Percentiles rank a stretch among this genome's conserved stretches.
Evolutionary conservation across 37 sponge, comb jelly and placozoan genomes (phyloP).

Genomic region (Tethya wilhelma): DNA sequence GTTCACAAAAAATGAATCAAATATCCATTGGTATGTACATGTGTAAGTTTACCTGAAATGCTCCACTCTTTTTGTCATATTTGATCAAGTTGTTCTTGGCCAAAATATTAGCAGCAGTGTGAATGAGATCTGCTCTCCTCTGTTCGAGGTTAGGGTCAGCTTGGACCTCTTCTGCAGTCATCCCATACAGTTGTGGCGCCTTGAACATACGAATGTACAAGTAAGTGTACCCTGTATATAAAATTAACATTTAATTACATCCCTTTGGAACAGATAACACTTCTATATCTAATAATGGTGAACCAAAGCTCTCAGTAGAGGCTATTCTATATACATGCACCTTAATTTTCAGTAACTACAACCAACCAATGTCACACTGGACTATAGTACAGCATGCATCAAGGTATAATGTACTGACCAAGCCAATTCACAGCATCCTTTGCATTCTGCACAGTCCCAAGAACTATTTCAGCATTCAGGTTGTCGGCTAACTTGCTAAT

Average conservation of each 20-base stretch:
- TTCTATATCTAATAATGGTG: too few species aligned
- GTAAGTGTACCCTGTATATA: conserved; percentile 96
- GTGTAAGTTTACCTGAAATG: conserved; percentile 82
- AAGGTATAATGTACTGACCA: conserved; percentile 29
- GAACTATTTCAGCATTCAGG: conserved; percentile 97
- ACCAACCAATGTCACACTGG: background rate
- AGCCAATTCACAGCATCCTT: conserved; percentile 98
- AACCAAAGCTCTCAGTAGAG: too few species aligned
- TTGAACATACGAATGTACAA: conserved; percentile 93
- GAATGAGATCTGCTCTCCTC: conserved; percentile 90
- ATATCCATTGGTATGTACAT: too few species aligned
- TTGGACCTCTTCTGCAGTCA: conserved; percentile 74
- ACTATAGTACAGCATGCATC: background rate
- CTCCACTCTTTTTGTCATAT: conserved; percentile 95
- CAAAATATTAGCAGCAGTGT: conserved; percentile 90
- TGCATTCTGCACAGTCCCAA: conserved; percentile 92
- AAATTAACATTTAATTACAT: too few species aligned
- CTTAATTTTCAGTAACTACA: conserved; percentile 1
- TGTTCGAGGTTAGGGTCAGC: conserved; percentile 90
- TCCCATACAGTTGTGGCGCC: conserved; percentile 91
- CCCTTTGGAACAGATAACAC: too few species aligned
- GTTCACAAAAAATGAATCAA: background rate
- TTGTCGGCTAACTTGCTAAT: conserved; percentile 88
- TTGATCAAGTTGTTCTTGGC: conserved; percentile 93
- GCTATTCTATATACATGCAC: background rate